Evolutionary conservation across 2,797 vertebrate genomes (phyloP).

Genomic region (Nasua narica): DNA sequence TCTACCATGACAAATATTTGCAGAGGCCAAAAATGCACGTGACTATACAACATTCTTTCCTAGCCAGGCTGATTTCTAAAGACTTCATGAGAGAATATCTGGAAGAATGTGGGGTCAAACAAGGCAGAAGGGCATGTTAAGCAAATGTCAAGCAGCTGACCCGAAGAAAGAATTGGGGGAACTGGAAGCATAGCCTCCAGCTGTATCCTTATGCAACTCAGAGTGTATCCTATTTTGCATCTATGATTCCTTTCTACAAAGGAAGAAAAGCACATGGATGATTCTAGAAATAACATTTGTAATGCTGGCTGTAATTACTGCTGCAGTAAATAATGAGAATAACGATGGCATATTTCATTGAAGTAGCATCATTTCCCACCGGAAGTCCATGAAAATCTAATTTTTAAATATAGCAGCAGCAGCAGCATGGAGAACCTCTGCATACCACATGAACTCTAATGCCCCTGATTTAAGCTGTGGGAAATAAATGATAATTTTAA

Average conservation of each 20-base stretch:
- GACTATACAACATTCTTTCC: background rate
- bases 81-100: background rate
- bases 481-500: background rate
- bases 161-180: background rate
- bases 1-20: constrained; percentile 2
- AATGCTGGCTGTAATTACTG: background rate
- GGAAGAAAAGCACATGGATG: background rate
- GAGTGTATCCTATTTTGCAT: background rate
- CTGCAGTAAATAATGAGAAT: background rate
- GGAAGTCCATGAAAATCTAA: background rate
- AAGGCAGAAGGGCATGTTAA: background rate
- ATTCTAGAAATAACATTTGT: constrained; percentile 20
- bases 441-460: background rate
- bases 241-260: background rate
- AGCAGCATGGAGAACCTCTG: background rate
- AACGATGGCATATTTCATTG: background rate
- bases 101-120: background rate
- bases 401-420: constrained; percentile 2
- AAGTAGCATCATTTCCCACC: background rate
- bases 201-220: background rate
- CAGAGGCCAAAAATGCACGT: background rate
- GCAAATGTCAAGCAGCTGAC: background rate
- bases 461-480: background rate
- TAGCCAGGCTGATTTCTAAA: background rate
- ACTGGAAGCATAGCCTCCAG: background rate